These are phyloP conservation scores for Carduelis carduelis DNA, from an alignment of 2,797 vertebrate genomes.

Conservation along the genomic window DNA sequence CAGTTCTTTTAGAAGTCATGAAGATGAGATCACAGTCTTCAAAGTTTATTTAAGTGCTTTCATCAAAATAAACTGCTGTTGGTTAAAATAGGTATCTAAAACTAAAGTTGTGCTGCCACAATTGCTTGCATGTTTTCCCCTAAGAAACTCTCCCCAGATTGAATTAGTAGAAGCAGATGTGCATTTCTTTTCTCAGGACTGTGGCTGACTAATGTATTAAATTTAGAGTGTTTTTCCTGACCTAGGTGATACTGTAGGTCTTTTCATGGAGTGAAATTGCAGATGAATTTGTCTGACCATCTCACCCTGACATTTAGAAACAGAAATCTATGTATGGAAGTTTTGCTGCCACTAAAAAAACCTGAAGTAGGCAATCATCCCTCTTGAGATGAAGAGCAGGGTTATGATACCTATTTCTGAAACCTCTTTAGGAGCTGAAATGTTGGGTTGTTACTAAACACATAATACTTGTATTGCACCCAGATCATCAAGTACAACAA, in stretches of 20 bases:
- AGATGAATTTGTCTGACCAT: background rate
- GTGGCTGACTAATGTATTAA: background rate
- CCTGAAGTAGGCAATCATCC: background rate
- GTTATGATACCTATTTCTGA: background rate
- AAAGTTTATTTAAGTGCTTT: background rate
- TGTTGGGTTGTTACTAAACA: background rate
- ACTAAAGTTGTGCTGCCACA: background rate
- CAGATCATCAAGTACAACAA: background rate
- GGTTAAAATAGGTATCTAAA: background rate
- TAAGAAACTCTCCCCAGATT: background rate
- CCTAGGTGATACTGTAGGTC: background rate
- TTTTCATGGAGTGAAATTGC: background rate
- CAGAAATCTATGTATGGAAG: background rate
- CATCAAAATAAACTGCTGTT: background rate
- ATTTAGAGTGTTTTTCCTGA: background rate
- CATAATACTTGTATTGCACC: background rate
- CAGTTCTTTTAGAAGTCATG: background rate
- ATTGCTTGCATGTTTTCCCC: background rate
- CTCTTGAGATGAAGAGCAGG: background rate
- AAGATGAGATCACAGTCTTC: background rate
- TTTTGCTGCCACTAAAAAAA: background rate
- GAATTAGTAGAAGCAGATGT: background rate
- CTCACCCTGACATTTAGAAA: background rate
- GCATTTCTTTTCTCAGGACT: background rate
- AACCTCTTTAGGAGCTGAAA: background rate